A percentile compares a stretch with the other conserved stretches of the same genome.
Conservation (phyloP, 2,797 vertebrate genomes). For the Hemitrygon akajei region DNA sequence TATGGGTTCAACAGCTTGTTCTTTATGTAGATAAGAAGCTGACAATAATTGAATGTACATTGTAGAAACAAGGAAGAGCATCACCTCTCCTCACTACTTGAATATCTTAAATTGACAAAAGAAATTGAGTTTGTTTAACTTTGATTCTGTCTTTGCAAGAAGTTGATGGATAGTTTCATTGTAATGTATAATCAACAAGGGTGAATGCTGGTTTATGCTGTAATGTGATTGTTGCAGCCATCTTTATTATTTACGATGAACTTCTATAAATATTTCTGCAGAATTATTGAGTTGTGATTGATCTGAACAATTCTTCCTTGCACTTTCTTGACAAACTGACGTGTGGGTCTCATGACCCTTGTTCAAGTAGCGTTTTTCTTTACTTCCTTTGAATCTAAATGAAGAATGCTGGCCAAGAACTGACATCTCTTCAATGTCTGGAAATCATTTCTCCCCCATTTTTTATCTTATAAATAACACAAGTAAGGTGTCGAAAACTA, state of each 20-base stretch:
- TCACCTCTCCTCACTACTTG: not conserved
- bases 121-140: not conserved
- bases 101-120: not conserved
- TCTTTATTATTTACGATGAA: not conserved
- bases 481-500: not conserved
- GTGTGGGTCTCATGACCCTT: not conserved
- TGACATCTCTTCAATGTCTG: not conserved
- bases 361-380: not conserved
- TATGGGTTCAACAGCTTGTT: not conserved
- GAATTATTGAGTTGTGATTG: not conserved
- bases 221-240: not conserved
- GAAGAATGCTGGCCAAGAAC: not conserved
- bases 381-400: not conserved
- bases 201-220: not conserved
- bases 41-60: not conserved
- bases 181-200: not conserved
- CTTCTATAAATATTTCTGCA: not conserved
- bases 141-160: not conserved
- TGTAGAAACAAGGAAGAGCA: not conserved
- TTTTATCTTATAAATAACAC: not conserved
- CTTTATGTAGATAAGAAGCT: not conserved
- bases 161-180: not conserved
- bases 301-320: not conserved
- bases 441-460: not conserved
- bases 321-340: not conserved